Conservation (phyloP, 2,888 invertebrate species). For the Lasius platythorax region DNA sequence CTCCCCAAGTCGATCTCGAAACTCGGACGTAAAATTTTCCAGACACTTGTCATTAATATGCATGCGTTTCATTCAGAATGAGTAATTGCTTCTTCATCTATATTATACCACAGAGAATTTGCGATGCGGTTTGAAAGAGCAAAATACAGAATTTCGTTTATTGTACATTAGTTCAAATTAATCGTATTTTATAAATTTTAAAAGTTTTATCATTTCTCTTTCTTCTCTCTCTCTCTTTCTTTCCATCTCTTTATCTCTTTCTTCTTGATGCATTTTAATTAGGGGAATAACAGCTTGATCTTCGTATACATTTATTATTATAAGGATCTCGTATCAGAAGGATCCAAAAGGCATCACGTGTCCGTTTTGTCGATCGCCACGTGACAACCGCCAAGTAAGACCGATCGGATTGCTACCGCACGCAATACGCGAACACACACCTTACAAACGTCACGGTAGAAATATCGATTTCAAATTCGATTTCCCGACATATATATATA, state of each 20-base stretch:
- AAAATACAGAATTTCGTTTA: neutral
- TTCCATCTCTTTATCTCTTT: neutral
- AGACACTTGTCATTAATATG: conserved; percentile 38
- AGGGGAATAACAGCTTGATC: neutral
- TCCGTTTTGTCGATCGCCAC: conserved; percentile 12
- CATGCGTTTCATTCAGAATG: conserved; percentile 38
- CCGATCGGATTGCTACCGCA: conserved; percentile 69
- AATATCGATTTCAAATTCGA: conserved; percentile 70
- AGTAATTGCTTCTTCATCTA: conserved; percentile 28
- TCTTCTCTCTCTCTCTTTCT: neutral
- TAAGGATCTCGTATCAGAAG: neutral
- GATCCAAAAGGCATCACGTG: neutral
- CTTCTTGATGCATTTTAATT: neutral
- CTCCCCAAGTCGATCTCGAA: conserved; percentile 30
- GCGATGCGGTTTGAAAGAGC: neutral
- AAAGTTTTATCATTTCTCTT: neutral
- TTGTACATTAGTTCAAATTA: neutral
- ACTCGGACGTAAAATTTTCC: conserved; percentile 37
- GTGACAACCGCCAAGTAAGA: conserved; percentile 65
- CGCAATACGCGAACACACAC: conserved; percentile 70
- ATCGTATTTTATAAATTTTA: neutral
- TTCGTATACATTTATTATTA: neutral
- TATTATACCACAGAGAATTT: neutral
- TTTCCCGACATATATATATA: conserved; percentile 35
- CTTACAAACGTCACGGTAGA: conserved; percentile 74